Evolutionary conservation across 2,888 invertebrate genomes (phyloP).

Genomic region (Ctena decussata): DNA sequence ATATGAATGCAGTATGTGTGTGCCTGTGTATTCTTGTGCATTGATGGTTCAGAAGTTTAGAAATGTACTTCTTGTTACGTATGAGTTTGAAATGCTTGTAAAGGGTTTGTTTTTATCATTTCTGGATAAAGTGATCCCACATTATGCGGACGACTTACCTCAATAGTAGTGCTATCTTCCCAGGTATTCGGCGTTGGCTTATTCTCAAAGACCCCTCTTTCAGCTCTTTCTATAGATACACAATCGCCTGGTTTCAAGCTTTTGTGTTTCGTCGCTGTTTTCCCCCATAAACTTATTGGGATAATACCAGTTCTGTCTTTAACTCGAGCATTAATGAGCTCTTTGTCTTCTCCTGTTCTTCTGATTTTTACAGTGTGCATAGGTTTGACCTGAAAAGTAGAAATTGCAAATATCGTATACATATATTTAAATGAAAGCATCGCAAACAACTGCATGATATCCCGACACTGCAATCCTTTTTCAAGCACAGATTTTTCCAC

Average conservation of each 20-base stretch:
- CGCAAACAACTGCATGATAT: too few relatives aligned
- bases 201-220: not conserved
- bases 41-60: too few relatives aligned
- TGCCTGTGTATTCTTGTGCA: too few relatives aligned
- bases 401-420: too few relatives aligned
- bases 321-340: not conserved
- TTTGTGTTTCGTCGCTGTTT: not conserved
- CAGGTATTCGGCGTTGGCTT: not conserved
- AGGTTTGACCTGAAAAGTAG: not conserved
- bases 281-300: not conserved
- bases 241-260: not conserved
- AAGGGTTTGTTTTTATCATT: too few relatives aligned
- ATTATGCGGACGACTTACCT: not conserved
- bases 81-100: too few relatives aligned
- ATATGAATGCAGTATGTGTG: too few relatives aligned
- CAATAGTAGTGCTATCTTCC: not conserved
- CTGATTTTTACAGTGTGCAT: not conserved
- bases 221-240: not conserved
- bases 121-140: too few relatives aligned
- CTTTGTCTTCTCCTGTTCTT: not conserved
- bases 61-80: too few relatives aligned
- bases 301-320: not conserved
- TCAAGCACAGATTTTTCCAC: too few relatives aligned
- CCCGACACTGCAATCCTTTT: too few relatives aligned
- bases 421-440: too few relatives aligned